These are phyloP conservation scores for Cyaniris semiargus DNA, from an alignment of 2,888 invertebrate genomes.

Conservation along the genomic window DNA sequence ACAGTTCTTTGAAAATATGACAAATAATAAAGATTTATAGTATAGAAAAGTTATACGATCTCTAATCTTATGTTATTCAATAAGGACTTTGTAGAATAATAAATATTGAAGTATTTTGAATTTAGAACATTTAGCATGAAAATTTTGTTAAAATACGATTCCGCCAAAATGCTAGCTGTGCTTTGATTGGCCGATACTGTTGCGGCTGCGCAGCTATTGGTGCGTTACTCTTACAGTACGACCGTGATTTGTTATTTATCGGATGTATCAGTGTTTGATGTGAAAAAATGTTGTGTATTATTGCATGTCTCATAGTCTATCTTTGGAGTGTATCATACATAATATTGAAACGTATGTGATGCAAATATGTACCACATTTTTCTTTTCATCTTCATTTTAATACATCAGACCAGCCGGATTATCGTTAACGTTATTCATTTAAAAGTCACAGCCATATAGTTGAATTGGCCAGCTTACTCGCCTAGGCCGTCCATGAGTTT, in stretches of 20 bases:
- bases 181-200: not conserved
- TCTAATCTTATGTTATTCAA: not conserved
- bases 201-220: not conserved
- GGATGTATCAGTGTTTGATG: too few relatives aligned
- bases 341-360: too few relatives aligned
- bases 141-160: not conserved
- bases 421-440: too few relatives aligned
- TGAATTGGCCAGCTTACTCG: not conserved
- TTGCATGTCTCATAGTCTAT: too few relatives aligned
- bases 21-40: not conserved
- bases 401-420: too few relatives aligned
- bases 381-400: too few relatives aligned
- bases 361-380: too few relatives aligned
- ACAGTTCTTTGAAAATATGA: not conserved
- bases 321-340: too few relatives aligned
- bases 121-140: not conserved
- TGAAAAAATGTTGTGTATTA: too few relatives aligned
- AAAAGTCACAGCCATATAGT: too few relatives aligned
- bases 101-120: not conserved
- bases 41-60: not conserved
- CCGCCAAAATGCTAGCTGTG: not conserved
- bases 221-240: not conserved
- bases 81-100: not conserved
- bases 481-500: not conserved
- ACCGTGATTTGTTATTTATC: not conserved